Evolutionary conservation across 2,888 invertebrate genomes (phyloP).

Genomic region (Subacronicta megacephala): DNA sequence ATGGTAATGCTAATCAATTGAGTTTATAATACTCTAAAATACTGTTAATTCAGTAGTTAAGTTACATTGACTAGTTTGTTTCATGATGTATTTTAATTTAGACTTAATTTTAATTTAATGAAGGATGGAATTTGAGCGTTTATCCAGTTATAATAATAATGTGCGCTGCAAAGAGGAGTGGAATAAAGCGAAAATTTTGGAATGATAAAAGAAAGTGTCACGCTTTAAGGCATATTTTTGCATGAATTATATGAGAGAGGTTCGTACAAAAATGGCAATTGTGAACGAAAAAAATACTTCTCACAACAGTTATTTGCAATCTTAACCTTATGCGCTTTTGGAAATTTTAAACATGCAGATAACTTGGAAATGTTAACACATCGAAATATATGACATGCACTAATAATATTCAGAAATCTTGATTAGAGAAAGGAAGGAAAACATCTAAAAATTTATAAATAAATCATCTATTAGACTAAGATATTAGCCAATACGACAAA

Average conservation of each 20-base stretch:
- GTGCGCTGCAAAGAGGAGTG: constrained; percentile 32
- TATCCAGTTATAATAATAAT: constrained; percentile 7
- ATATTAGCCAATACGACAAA: too few species aligned
- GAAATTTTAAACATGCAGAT: too few species aligned
- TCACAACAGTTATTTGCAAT: too few species aligned
- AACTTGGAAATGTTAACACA: too few species aligned
- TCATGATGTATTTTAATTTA: constrained; percentile 41
- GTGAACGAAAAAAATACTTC: too few species aligned
- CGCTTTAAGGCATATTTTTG: background rate
- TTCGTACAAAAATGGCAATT: too few species aligned
- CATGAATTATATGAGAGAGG: background rate
- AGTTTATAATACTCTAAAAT: constrained; percentile 33
- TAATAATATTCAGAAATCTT: too few species aligned
- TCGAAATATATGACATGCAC: too few species aligned
- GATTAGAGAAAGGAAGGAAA: too few species aligned
- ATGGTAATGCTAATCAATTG: constrained; percentile 52
- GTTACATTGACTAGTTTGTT: constrained; percentile 37
- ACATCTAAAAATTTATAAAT: too few species aligned
- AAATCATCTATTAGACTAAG: too few species aligned
- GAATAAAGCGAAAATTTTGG: constrained; percentile 31
- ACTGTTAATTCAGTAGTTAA: constrained; percentile 27
- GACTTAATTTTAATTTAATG: constrained; percentile 20
- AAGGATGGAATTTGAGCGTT: constrained; percentile 23
- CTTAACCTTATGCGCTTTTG: too few species aligned
- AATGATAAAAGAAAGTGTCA: constrained; percentile 8